Evolutionary conservation across 2,797 vertebrate genomes (phyloP), one percentile per base, ranked within the genome.

Genomic region (Gobio occitaniae): DNA sequence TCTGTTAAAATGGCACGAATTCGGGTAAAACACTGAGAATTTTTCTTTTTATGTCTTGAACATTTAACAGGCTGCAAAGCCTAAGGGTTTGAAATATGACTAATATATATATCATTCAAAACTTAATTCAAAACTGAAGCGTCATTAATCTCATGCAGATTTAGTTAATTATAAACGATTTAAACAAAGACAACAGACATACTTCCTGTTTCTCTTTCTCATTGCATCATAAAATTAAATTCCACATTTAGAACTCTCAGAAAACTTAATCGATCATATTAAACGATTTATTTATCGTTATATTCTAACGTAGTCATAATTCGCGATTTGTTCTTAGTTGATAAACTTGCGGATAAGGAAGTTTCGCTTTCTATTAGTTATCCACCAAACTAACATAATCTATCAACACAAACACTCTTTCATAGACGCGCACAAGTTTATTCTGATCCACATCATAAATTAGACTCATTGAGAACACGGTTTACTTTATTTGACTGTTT

Each of bases 171-270:
- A 6, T 3, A 63, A 65, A 74, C 44, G 59, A 13, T 72, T 74
- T 38, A 50, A 32, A 50, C 6, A 16, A 65, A 66, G 59, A 25
- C 59, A 41, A 8, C 59, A 50, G 1, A 13, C 47, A 38, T 6
- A 69, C 74, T 84, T 84, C 74, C 82, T 69, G 82, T 56, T 84
- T 78, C 71, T 5, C 3, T 54, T 56, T 56, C 63, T 76, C 5
- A n/a, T 47, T 3, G 4, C 11, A 69, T 11, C 47, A 17, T 25
- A 44, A 9, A 36, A 52, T 59, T n/a, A 7, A 29, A 7, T 59
- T 1, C 10, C 3, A 25, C 50, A 17, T 69, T 29, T 6, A n/a
- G 0, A 69, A 19, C 19, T 5, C 48, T 0, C 36, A 29, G 4
- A 41, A 29, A 74, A 36, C 15, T 19, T 36, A 1, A 19, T 41